phyloP scores from a whole-genome alignment of 2,113 vertebrate species.

The Saguinus midas region DNA sequence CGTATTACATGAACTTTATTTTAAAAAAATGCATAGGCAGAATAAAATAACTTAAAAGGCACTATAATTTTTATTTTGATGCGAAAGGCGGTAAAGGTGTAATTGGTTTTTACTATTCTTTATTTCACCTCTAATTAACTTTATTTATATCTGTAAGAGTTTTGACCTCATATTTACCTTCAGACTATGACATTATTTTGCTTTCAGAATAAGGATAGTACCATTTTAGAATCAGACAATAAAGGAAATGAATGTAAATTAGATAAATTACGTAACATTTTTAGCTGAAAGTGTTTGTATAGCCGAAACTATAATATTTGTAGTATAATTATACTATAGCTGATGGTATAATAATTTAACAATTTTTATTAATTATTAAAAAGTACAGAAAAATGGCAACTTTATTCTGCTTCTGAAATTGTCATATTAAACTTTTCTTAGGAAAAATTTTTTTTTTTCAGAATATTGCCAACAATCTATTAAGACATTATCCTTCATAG shows the following conservation, averaged over 20 bases:
- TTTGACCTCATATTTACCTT: background rate
- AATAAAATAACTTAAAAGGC: background rate
- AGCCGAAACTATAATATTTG: too few relatives aligned
- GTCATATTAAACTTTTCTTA: background rate
- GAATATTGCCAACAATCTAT: background rate
- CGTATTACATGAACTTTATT: background rate
- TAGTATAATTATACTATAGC: too few relatives aligned
- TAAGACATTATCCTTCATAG: background rate
- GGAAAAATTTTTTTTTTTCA: background rate
- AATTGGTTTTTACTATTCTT: background rate
- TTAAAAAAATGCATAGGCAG: background rate
- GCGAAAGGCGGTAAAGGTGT: background rate
- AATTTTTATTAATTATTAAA: background rate
- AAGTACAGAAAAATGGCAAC: background rate
- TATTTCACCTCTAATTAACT: background rate
- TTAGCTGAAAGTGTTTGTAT: background rate
- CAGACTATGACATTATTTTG: background rate
- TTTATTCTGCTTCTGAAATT: background rate
- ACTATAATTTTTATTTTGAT: too few relatives aligned
- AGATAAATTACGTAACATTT: slow-evolving; percentile 18
- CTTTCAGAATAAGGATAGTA: background rate
- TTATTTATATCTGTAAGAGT: background rate
- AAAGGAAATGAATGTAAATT: background rate
- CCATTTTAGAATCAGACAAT: background rate
- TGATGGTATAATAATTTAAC: too few relatives aligned